A percentile compares a stretch with the other conserved stretches of the same genome.
Evolutionary conservation across 2,797 vertebrate genomes (phyloP).

Genomic region (Hydrocynus forskahlii): DNA sequence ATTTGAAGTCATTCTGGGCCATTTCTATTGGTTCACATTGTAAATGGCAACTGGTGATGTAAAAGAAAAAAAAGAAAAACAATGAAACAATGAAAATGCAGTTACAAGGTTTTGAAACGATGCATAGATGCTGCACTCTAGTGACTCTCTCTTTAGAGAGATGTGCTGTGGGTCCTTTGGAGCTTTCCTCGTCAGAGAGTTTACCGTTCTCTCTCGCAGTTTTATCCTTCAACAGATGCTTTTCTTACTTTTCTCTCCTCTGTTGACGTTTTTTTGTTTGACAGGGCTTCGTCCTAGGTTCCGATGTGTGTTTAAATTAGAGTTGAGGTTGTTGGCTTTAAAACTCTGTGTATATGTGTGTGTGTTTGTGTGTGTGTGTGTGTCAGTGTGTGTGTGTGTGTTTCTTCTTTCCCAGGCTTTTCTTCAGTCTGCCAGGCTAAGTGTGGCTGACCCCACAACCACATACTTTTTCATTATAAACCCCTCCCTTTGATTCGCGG

Average conservation of each 20-base stretch:
- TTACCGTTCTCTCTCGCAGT: slow-evolving; percentile 64
- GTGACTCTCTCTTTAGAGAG: background rate
- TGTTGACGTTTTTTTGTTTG: slow-evolving; percentile 58
- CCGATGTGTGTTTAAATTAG: slow-evolving; percentile 52
- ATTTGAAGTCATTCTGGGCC: no score
- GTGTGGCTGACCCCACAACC: slow-evolving; percentile 84
- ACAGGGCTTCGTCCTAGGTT: slow-evolving; percentile 31
- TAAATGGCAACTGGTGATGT: no score
- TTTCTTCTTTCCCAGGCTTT: slow-evolving; percentile 87
- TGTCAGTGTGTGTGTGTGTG: slow-evolving; percentile 34
- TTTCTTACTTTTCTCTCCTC: slow-evolving; percentile 82
- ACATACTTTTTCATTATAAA: slow-evolving; percentile 91
- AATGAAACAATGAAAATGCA: no score
- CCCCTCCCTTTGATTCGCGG: slow-evolving; percentile 90
- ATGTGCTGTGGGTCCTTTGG: background rate
- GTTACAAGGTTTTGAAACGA: no score
- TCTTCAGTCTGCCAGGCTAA: slow-evolving; percentile 86
- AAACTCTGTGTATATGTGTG: slow-evolving; percentile 27
- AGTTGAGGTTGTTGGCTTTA: slow-evolving; percentile 42
- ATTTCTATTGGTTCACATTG: no score
- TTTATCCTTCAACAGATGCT: slow-evolving; percentile 88
- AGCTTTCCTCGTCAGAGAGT: slow-evolving; percentile 6
- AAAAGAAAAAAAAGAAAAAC: no score
- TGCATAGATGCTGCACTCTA: background rate
- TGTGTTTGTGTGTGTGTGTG: slow-evolving; percentile 17